phyloP scores from a whole-genome alignment of 2,797 vertebrate species.

The Sebastiscus albofasciatus region DNA sequence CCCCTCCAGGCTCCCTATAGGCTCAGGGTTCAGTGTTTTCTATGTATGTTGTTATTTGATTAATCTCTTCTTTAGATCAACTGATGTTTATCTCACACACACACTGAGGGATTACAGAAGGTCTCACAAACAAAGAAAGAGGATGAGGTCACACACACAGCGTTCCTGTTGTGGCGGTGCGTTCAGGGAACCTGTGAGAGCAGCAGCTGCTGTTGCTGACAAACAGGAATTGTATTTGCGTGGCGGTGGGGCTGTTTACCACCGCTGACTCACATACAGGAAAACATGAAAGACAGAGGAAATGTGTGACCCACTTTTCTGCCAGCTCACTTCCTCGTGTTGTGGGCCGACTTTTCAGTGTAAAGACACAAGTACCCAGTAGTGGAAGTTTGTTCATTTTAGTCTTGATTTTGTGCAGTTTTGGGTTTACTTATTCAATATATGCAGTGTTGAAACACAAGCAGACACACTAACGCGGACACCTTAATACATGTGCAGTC shows the following conservation, averaged over 20 bases:
- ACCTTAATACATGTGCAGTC: background rate
- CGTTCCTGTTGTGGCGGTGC: background rate
- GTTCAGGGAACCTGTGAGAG: constrained; percentile 4
- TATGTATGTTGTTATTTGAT: background rate
- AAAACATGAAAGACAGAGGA: constrained; percentile 39
- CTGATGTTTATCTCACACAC: background rate
- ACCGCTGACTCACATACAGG: constrained; percentile 37
- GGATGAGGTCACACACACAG: constrained; percentile 16
- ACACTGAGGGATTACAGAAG: background rate
- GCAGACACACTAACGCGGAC: background rate
- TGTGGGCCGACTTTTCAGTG: background rate
- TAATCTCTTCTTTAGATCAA: background rate
- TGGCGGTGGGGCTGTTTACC: constrained; percentile 17
- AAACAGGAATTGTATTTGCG: constrained; percentile 46
- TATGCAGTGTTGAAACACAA: background rate
- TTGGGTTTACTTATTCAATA: background rate
- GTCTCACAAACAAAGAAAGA: background rate
- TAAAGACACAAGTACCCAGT: background rate
- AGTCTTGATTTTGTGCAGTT: background rate
- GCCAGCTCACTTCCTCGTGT: constrained; percentile 18
- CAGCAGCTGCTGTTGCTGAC: constrained; percentile 28
- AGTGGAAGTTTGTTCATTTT: background rate
- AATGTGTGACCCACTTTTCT: constrained; percentile 28
- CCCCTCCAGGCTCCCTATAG: background rate
- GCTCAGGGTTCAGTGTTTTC: background rate